Conservation (phyloP, 2,888 invertebrate species). For the Nebria salina region DNA sequence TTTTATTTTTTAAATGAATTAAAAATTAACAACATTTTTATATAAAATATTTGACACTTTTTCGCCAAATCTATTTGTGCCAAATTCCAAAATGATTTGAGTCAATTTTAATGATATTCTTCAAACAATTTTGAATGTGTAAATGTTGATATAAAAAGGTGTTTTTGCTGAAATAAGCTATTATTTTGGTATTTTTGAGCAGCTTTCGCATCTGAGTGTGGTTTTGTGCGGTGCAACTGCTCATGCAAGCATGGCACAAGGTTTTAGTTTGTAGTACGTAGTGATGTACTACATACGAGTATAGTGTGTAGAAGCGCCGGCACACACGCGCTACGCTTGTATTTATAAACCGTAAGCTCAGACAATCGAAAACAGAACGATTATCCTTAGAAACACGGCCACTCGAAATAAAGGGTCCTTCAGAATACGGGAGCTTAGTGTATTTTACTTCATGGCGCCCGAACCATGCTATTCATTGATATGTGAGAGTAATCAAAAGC, state of each 20-base stretch:
- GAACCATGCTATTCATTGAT: slow-evolving; percentile 46
- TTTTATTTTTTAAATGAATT: too few species aligned
- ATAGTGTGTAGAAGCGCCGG: not conserved
- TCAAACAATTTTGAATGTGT: not conserved
- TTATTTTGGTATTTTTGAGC: not conserved
- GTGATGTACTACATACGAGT: not conserved
- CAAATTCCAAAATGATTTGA: too few species aligned
- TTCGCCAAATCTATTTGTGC: too few species aligned
- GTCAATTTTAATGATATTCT: too few species aligned
- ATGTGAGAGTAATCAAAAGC: slow-evolving; percentile 37
- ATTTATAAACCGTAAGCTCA: slow-evolving; percentile 42
- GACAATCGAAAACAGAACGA: slow-evolving; percentile 47
- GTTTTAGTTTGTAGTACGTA: not conserved
- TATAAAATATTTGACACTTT: too few species aligned
- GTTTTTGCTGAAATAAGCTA: not conserved
- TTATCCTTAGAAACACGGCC: slow-evolving; percentile 45
- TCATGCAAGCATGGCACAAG: not conserved
- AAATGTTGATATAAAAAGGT: not conserved
- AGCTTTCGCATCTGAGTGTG: not conserved
- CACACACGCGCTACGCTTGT: slow-evolving; percentile 20
- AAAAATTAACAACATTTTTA: too few species aligned
- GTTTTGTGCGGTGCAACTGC: not conserved
- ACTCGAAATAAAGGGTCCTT: slow-evolving; percentile 40
- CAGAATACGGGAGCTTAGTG: slow-evolving; percentile 43
- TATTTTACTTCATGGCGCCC: slow-evolving; percentile 30